phyloP scores from a whole-genome alignment of 2,888 invertebrate genomes.

The Oxycera nigricornis region DNA sequence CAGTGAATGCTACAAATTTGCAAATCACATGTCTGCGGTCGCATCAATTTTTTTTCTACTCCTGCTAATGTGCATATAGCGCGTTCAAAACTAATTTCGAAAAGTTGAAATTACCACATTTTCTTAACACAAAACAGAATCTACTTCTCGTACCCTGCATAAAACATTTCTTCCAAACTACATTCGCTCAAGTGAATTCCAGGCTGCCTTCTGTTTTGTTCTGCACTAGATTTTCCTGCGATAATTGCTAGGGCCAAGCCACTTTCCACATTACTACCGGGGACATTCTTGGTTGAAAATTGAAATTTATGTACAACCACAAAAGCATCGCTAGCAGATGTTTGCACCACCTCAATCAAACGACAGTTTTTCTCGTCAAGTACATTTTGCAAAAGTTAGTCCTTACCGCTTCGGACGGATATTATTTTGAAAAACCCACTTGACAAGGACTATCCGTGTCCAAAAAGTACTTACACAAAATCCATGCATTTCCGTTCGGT shows the following conservation, averaged over 20 bases:
- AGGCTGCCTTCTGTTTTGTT: no score
- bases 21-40: no score
- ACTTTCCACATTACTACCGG: neutral
- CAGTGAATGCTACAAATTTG: no score
- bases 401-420: neutral
- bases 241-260: neutral
- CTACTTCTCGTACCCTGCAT: no score
- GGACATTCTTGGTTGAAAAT: neutral
- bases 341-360: neutral
- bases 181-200: no score
- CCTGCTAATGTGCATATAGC: no score
- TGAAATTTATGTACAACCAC: neutral
- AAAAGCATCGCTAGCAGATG: neutral
- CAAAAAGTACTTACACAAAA: neutral
- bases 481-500: neutral
- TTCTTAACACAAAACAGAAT: no score
- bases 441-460: neutral
- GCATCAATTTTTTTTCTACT: no score
- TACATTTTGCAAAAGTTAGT: neutral
- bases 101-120: no score
- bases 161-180: no score
- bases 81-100: no score
- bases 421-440: neutral
- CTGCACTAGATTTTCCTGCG: neutral
- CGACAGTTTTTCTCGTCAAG: slow-evolving; percentile 6